phyloP scores from a whole-genome alignment of 2,113 vertebrate species.

The Phoxinus phoxinus region DNA sequence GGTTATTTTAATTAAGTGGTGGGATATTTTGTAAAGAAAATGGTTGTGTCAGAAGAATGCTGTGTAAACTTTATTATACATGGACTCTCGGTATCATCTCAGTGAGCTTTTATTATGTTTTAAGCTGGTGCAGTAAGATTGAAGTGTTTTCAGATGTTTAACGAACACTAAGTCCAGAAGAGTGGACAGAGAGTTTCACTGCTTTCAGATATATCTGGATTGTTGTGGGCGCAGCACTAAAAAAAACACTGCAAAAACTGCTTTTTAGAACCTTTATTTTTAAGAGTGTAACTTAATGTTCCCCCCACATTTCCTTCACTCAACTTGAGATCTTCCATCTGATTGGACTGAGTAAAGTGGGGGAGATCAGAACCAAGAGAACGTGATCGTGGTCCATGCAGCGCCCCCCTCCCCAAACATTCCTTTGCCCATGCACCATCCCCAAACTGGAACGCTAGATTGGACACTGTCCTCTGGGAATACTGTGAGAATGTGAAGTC shows the following conservation, averaged over 20 bases:
- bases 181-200: too few species aligned
- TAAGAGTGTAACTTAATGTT: neutral
- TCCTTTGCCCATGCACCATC: conserved; percentile 48
- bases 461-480: conserved; percentile 53
- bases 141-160: too few species aligned
- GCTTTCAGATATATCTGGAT: neutral
- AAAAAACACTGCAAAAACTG: neutral
- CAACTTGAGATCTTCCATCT: conserved; percentile 33
- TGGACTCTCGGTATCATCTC: too few species aligned
- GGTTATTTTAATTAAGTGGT: too few species aligned
- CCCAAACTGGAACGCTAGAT: conserved; percentile 41
- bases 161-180: too few species aligned
- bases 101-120: too few species aligned
- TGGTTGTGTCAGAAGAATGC: too few species aligned
- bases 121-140: too few species aligned
- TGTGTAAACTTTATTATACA: too few species aligned
- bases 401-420: neutral
- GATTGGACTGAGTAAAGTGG: neutral
- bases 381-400: conserved; percentile 36
- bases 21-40: too few species aligned
- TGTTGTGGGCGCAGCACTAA: neutral
- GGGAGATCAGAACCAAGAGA: conserved; percentile 17
- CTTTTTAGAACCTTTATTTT: neutral
- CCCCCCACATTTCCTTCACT: neutral
- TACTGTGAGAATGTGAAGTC: conserved; percentile 54